Base-by-base conservation (phyloP, 2,113 vertebrate genomes). In the Henicopernis longicauda region DNA sequence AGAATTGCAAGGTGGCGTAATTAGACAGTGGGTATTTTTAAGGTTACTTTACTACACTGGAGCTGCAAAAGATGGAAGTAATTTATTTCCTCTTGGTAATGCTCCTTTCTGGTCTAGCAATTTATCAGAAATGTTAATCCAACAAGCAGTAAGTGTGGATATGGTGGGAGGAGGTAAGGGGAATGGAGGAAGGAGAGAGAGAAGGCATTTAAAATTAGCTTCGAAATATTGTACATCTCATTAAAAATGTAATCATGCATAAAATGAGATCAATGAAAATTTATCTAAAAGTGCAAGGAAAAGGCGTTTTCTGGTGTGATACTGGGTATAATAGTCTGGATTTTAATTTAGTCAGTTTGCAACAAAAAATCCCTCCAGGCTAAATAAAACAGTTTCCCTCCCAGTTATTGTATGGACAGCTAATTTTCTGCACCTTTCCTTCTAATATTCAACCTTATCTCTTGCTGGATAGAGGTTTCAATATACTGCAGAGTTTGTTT, bases 221-320 rank as follows among this genome's bases (percentile, higher is more conserved):
- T 96, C 67, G 93, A 98, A 99, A 99, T 98, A 98, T 98, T 98
- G 98, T 98, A 98, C 98, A 99, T 99, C 98, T 99, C 98, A 99
- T 99, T 99, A 99, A 99, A 99, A 99, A 98, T 98, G 98, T 99
- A 99, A 99, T 99, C 98, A 98, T 99, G 98, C 96, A 74, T 99
- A 99, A 99, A 99, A 99, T 99, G 98, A 99, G 98, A 99, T 99
- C 99, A 99, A 99, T 98, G 98, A 97, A 98, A 99, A 98, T 98
- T 98, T 99, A 99, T 99, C 98, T 98, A 95, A 98, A 98, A 99
- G 98, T 98, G 98, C 98, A 98, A 98, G 98, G 98, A 98, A 98
- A 98, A 98, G 98, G 97, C 98, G 98, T 99, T 98, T 98, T 98
- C 98, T 98, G 97, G 97, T 97, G 98, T 98, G 98, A 99, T 99